Conservation (phyloP, 2,797 vertebrate species). For the Lepidocolaptes lacrymiger region DNA sequence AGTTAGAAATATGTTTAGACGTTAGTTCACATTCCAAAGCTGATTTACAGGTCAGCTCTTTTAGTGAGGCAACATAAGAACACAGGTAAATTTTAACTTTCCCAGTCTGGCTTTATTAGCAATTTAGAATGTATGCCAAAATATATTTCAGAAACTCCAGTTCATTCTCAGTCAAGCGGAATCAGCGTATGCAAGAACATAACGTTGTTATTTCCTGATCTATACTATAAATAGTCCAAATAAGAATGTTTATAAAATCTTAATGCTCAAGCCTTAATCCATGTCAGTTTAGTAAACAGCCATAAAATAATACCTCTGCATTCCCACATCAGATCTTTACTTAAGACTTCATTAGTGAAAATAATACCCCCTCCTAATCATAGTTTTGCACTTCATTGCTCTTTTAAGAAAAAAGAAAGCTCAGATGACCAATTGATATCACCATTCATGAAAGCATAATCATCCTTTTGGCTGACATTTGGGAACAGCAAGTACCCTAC, state of each 20-base stretch:
- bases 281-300: background rate
- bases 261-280: background rate
- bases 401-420: constrained; percentile 9
- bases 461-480: constrained; percentile 54
- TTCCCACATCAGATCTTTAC: background rate
- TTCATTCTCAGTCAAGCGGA: background rate
- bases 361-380: background rate
- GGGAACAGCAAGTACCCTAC: constrained; percentile 54
- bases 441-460: constrained; percentile 34
- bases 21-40: background rate
- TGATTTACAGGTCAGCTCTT: background rate
- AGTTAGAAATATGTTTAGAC: background rate
- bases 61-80: background rate
- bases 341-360: constrained; percentile 18
- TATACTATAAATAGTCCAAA: constrained; percentile 33
- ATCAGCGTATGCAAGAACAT: background rate
- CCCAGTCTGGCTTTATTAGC: background rate
- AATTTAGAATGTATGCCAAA: background rate
- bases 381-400: background rate
- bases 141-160: background rate
- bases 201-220: background rate
- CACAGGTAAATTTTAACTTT: background rate
- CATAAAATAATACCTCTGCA: background rate
- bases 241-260: background rate
- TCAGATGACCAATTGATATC: constrained; percentile 36